Conservation (phyloP, 2,888 invertebrate species). For the Imbricaverruca yamaguchii region DNA sequence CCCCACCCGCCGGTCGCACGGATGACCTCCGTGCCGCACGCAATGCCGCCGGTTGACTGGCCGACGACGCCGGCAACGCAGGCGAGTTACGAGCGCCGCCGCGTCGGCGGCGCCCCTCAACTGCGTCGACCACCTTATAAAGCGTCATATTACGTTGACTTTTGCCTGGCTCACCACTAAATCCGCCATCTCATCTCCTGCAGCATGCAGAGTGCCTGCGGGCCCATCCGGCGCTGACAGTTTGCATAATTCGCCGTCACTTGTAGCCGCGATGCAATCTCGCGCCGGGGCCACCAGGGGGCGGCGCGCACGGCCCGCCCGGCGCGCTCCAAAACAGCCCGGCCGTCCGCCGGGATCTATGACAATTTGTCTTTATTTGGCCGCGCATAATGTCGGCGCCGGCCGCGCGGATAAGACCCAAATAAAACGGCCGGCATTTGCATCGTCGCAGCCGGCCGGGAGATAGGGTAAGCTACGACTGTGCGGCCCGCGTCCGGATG, state of each 20-base stretch:
- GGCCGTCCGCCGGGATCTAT: not conserved
- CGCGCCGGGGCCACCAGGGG: not conserved
- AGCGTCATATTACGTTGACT: conserved; percentile 14
- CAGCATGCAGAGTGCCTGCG: not conserved
- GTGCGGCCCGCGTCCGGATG: not conserved
- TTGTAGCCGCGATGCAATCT: conserved; percentile 21
- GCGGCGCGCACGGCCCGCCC: not conserved
- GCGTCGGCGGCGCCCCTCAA: not conserved
- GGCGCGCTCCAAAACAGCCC: too few species aligned
- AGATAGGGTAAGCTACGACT: not conserved
- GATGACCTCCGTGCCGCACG: too few species aligned
- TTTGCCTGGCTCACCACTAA: not conserved
- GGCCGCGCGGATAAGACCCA: not conserved
- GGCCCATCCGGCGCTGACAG: not conserved
- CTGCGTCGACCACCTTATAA: conserved; percentile 9
- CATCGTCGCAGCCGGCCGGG: not conserved
- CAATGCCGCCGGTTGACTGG: too few species aligned
- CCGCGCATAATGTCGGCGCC: not conserved
- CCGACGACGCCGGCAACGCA: too few species aligned
- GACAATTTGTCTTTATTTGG: conserved; percentile 14
- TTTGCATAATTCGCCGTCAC: conserved; percentile 20
- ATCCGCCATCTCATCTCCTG: conserved; percentile 13
- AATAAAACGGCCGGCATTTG: not conserved
- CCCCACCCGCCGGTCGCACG: too few species aligned
- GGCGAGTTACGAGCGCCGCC: not conserved